Conservation (phyloP, 1,140 invertebrate species). For the Anadara kagoshimensis region DNA sequence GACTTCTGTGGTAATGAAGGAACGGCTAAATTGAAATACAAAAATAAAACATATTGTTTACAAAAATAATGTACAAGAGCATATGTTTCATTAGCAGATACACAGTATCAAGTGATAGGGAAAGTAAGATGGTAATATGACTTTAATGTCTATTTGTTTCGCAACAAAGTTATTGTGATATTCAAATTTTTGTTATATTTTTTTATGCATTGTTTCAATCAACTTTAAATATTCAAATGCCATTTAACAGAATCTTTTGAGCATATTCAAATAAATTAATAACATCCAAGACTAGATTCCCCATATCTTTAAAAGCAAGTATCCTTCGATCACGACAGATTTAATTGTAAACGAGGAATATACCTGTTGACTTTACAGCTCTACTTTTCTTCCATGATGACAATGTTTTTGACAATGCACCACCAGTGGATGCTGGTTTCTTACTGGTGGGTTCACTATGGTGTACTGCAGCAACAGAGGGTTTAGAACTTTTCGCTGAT, state of each 20-base stretch:
- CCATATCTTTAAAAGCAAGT: no score
- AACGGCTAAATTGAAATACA: background rate
- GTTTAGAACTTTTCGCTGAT: constrained; percentile 13
- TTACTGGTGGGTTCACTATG: background rate
- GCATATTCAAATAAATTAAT: no score
- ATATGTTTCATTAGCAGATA: background rate
- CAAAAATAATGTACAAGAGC: background rate
- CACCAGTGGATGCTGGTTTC: background rate
- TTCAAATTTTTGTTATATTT: no score
- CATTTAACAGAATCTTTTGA: no score
- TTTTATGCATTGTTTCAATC: no score
- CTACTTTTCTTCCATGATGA: constrained; percentile 56
- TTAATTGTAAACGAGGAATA: background rate
- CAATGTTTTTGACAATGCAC: constrained; percentile 51
- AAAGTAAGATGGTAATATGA: no score
- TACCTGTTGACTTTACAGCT: constrained; percentile 36
- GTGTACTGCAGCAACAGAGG: background rate
- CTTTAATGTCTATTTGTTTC: no score
- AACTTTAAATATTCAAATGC: no score
- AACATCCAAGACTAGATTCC: no score
- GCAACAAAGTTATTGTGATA: no score
- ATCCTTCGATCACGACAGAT: no score
- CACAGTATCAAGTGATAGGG: no score
- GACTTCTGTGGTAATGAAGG: constrained; percentile 37
- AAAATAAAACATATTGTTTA: background rate